These are phyloP conservation scores for Eira barbara DNA, from an alignment of 2,113 vertebrate genomes.

Conservation along the genomic window DNA sequence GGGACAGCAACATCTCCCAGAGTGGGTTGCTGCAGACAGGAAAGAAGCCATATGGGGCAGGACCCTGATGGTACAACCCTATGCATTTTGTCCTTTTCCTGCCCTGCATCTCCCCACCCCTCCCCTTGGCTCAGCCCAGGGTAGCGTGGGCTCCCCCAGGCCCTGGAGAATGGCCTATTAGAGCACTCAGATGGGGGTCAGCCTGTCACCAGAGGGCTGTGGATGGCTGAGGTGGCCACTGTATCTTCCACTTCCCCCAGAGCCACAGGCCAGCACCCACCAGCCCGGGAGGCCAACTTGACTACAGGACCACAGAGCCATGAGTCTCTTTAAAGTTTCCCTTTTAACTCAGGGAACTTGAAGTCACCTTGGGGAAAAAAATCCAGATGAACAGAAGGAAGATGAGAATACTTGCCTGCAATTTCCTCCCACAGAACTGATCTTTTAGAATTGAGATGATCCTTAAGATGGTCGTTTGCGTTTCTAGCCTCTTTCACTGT, in stretches of 20 bases:
- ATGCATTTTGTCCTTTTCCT: not conserved
- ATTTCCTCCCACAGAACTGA: not conserved
- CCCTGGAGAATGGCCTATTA: not conserved
- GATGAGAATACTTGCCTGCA: not conserved
- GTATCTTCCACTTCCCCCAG: not conserved
- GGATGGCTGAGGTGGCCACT: not conserved
- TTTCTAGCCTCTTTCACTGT: not conserved
- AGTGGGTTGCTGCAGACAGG: not conserved
- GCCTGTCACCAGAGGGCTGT: not conserved
- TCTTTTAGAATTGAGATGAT: not conserved
- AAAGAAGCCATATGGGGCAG: not conserved
- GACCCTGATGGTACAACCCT: not conserved
- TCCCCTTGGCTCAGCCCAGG: not conserved
- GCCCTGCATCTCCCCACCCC: too few species aligned
- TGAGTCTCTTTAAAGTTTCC: not conserved
- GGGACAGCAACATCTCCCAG: not conserved
- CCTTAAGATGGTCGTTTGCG: rapidly evolving
- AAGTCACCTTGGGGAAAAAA: not conserved
- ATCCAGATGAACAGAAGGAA: not conserved
- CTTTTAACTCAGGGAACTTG: not conserved
- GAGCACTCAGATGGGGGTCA: not conserved
- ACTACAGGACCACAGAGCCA: not conserved
- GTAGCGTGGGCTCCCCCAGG: not conserved
- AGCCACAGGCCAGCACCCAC: not conserved
- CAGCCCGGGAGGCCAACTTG: not conserved